Conservation (phyloP, 2,888 invertebrate species). For the Bibio marci region DNA sequence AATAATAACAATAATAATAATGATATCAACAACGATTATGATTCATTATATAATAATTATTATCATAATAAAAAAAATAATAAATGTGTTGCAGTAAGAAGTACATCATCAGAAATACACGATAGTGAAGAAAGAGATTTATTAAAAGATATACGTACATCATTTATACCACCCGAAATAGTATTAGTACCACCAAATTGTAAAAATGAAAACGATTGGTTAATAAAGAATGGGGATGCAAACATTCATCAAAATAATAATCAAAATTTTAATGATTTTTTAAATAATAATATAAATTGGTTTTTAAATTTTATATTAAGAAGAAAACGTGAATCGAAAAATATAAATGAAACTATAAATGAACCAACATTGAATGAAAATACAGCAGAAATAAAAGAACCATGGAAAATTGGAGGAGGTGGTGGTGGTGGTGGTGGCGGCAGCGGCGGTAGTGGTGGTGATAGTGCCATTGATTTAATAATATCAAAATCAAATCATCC, state of each 20-base stretch:
- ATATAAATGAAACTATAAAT: not conserved
- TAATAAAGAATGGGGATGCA: not conserved
- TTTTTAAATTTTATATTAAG: not conserved
- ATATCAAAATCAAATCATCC: not conserved
- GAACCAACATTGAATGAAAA: not conserved
- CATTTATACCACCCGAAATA: slow-evolving; percentile 37
- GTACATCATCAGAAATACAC: slow-evolving; percentile 16
- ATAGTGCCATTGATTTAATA: not conserved
- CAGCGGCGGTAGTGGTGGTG: no score
- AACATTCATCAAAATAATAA: not conserved
- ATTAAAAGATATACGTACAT: slow-evolving; percentile 42
- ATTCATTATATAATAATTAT: slow-evolving; percentile 9
- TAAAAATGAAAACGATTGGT: slow-evolving; percentile 14
- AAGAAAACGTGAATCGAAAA: not conserved
- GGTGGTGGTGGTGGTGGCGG: no score
- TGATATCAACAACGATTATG: slow-evolving; percentile 13
- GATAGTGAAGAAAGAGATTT: slow-evolving; percentile 39
- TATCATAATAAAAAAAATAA: slow-evolving; percentile 6
- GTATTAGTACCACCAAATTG: slow-evolving; percentile 30
- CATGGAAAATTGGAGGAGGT: not conserved
- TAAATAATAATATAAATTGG: not conserved
- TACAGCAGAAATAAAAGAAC: not conserved
- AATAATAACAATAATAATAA: no score
- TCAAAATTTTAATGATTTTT: not conserved
- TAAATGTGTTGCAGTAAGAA: slow-evolving; percentile 20